These are phyloP conservation scores for Salminus brasiliensis DNA, from an alignment of 2,113 vertebrate species.

Conservation along the genomic window DNA sequence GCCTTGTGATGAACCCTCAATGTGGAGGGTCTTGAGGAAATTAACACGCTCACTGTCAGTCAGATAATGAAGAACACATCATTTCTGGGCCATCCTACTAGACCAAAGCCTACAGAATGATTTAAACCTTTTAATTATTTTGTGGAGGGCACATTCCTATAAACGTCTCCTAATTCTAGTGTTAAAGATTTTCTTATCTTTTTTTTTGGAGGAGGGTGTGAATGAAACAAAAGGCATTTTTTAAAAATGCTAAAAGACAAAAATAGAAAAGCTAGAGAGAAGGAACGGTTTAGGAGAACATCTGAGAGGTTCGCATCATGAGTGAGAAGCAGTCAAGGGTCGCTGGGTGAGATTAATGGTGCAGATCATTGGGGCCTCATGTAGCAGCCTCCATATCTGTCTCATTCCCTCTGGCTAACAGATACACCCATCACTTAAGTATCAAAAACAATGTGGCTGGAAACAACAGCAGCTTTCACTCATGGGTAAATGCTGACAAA, in stretches of 20 bases:
- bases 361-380: conserved; percentile 62
- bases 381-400: conserved; percentile 47
- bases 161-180: background rate
- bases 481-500: conserved; percentile 11
- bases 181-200: background rate
- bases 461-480: conserved; percentile 40
- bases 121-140: background rate
- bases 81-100: background rate
- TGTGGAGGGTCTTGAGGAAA: conserved; percentile 29
- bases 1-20: conserved; percentile 59
- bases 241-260: background rate
- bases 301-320: conserved; percentile 39
- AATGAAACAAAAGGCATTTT: conserved; percentile 6
- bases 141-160: conserved; percentile 17
- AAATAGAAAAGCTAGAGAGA: background rate
- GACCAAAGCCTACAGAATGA: background rate
- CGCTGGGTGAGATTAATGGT: conserved; percentile 63
- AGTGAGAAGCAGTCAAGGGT: conserved; percentile 55
- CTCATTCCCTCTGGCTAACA: conserved; percentile 44
- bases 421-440: conserved; percentile 36
- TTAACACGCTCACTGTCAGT: background rate
- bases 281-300: conserved; percentile 11
- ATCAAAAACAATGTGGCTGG: conserved; percentile 42
- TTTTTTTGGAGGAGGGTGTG: too few species aligned
- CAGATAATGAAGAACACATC: background rate